These are phyloP conservation scores for Hyles lineata DNA, from an alignment of 2,888 invertebrate species.

Conservation along the genomic window DNA sequence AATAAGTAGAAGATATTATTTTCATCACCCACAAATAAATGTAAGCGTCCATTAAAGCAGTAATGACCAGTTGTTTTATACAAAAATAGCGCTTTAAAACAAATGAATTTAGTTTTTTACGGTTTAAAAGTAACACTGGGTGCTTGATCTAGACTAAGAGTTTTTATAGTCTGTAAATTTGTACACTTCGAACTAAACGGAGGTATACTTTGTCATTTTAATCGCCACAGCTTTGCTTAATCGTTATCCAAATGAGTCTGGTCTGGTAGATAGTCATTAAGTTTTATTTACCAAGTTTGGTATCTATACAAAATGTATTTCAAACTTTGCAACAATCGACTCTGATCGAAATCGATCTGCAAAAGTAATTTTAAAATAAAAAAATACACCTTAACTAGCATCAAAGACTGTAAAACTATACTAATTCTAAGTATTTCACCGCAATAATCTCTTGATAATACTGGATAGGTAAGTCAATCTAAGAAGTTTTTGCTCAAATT, in stretches of 20 bases:
- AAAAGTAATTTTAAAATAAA: too few relatives aligned
- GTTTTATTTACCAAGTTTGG: not conserved
- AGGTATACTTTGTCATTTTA: slow-evolving; percentile 39
- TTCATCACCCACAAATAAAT: not conserved
- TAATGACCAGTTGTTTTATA: not conserved
- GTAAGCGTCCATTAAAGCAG: not conserved
- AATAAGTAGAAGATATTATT: too few relatives aligned
- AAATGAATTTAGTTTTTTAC: not conserved
- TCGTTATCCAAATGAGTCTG: slow-evolving; percentile 28
- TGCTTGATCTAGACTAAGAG: not conserved
- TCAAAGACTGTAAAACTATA: not conserved
- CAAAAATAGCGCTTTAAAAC: not conserved
- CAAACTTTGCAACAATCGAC: not conserved
- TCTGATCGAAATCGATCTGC: too few relatives aligned
- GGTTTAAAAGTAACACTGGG: not conserved
- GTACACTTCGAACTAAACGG: slow-evolving; percentile 40
- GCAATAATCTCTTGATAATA: slow-evolving; percentile 1
- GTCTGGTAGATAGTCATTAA: not conserved
- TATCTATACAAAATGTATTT: too few relatives aligned
- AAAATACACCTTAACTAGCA: too few relatives aligned
- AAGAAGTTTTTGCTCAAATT: not conserved
- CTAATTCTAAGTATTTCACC: not conserved
- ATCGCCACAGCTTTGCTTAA: slow-evolving; percentile 40
- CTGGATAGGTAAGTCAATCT: not conserved
- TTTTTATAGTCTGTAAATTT: slow-evolving; percentile 35